phyloP scores from a whole-genome alignment of 2,888 invertebrate genomes.

The Tromatobia lineatoria region DNA sequence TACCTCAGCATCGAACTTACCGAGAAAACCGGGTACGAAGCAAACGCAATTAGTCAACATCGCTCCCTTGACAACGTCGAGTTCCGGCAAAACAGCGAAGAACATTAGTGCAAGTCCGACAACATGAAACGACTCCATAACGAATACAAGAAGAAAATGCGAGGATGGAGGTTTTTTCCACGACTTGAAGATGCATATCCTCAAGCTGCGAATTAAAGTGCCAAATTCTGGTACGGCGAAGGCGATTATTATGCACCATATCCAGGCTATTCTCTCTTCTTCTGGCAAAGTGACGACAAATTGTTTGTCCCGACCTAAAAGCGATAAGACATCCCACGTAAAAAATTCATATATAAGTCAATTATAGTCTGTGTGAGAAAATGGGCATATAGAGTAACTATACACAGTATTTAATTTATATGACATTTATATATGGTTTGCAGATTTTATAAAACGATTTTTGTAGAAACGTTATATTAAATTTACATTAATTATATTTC shows the following conservation, averaged over 20 bases:
- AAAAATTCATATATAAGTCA: no score
- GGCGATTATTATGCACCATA: conserved; percentile 95
- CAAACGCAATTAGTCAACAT: conserved; percentile 98
- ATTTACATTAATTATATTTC: no score
- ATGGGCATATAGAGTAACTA: no score
- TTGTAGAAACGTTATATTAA: no score
- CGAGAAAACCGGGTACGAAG: conserved; percentile 93
- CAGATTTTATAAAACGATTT: no score
- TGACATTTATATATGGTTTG: no score
- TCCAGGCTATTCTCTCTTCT: conserved; percentile 96
- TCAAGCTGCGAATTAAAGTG: conserved; percentile 92
- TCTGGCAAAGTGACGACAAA: conserved; percentile 93
- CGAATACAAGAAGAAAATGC: conserved; percentile 90
- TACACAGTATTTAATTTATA: no score
- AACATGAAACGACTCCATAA: conserved; percentile 96
- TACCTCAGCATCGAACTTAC: conserved; percentile 82
- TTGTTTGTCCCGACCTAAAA: conserved; percentile 94
- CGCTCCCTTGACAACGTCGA: conserved; percentile 97
- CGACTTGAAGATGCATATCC: conserved; percentile 97
- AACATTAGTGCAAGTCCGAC: conserved; percentile 95
- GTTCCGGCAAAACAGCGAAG: conserved; percentile 95
- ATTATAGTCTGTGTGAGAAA: no score
- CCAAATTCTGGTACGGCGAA: conserved; percentile 96
- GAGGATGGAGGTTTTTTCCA: conserved; percentile 90
- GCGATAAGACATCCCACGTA: conserved; percentile 27